A percentile compares a stretch with the other conserved stretches of the same genome.
These are phyloP conservation scores for Noctua comes DNA, from an alignment of 2,888 invertebrate species.

Conservation along the genomic window DNA sequence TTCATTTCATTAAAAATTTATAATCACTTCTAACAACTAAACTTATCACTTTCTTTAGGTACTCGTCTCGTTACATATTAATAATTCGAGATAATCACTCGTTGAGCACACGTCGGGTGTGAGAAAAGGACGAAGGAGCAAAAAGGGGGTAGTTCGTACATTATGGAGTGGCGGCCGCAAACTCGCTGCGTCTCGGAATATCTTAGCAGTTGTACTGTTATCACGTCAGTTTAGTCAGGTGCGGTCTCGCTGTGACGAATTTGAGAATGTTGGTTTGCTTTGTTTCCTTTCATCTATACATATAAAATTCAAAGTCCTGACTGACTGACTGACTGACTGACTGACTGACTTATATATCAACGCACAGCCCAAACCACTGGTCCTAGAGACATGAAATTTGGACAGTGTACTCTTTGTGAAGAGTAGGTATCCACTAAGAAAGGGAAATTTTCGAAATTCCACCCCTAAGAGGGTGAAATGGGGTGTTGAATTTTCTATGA, in stretches of 20 bases:
- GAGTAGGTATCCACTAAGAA: too few relatives aligned
- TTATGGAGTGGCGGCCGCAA: constrained; percentile 83
- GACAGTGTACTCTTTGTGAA: too few relatives aligned
- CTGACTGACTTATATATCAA: too few relatives aligned
- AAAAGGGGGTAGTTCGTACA: constrained; percentile 78
- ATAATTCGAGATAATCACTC: constrained; percentile 64
- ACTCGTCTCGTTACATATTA: constrained; percentile 54
- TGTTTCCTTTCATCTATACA: background rate
- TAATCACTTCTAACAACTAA: constrained; percentile 38
- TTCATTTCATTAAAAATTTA: constrained; percentile 43
- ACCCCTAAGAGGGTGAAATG: too few relatives aligned
- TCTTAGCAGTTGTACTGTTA: constrained; percentile 81
- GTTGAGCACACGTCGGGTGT: constrained; percentile 71
- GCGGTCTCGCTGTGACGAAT: constrained; percentile 71
- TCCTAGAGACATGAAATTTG: too few relatives aligned
- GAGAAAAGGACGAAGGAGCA: constrained; percentile 72
- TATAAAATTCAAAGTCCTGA: too few relatives aligned
- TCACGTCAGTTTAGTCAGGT: constrained; percentile 74
- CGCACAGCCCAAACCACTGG: too few relatives aligned
- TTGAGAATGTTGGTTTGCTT: background rate
- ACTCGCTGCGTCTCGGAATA: constrained; percentile 82
- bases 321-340: too few relatives aligned
- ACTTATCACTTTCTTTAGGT: constrained; percentile 52
- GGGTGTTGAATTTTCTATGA: too few relatives aligned
- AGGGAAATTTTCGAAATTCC: too few relatives aligned